Percentiles rank a stretch among this genome's conserved stretches.
phyloP scores from a whole-genome alignment of 2,113 vertebrate genomes.

The Sinocyclocheilus anophthalmus region DNA sequence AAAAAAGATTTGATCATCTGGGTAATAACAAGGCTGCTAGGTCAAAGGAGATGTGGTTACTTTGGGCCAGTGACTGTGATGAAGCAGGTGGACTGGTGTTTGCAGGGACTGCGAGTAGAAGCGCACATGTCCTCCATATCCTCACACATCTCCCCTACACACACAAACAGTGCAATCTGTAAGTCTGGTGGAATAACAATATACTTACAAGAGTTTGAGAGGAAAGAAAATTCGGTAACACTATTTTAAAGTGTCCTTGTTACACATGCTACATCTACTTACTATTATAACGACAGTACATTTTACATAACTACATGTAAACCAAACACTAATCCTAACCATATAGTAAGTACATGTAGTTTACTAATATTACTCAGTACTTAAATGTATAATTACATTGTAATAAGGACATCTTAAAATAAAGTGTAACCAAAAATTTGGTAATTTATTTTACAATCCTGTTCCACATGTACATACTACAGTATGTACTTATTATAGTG shows the following conservation, averaged over 20 bases:
- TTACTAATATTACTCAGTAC: too few species aligned
- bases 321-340: too few species aligned
- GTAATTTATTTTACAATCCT: neutral
- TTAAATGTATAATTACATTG: too few species aligned
- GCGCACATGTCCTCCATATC: conserved; percentile 87
- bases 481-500: neutral
- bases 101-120: conserved; percentile 82
- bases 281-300: too few species aligned
- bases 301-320: too few species aligned
- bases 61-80: conserved; percentile 85
- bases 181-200: neutral
- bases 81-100: conserved; percentile 85
- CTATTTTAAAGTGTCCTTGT: too few species aligned
- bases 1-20: neutral
- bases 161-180: conserved; percentile 25
- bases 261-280: too few species aligned
- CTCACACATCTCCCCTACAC: conserved; percentile 88
- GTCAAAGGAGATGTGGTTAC: conserved; percentile 72
- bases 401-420: too few species aligned
- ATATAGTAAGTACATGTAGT: too few species aligned
- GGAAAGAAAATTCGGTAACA: neutral
- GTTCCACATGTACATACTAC: neutral
- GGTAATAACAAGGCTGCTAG: neutral
- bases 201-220: neutral
- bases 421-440: too few species aligned